Conservation (phyloP, 2,888 invertebrate species). For the Chironomus riparius region DNA sequence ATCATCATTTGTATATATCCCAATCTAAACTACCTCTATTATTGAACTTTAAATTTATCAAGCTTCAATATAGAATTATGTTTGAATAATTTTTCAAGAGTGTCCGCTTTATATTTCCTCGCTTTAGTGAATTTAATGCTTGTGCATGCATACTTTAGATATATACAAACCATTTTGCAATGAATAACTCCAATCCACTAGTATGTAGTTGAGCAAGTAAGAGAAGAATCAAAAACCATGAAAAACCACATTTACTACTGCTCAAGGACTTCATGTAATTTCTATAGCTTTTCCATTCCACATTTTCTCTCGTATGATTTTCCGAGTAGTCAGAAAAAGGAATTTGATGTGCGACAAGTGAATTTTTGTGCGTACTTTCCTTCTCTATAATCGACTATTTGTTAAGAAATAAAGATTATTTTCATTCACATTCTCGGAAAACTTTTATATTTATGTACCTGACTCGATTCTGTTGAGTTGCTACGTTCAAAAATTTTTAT, state of each 20-base stretch:
- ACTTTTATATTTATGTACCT: neutral
- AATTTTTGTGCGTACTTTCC: neutral
- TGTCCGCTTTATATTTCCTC: too few species aligned
- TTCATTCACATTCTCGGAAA: too few species aligned
- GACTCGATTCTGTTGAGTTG: neutral
- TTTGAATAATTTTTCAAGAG: too few species aligned
- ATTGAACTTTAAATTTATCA: too few species aligned
- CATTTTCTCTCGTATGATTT: slow-evolving; percentile 23
- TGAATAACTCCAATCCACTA: slow-evolving; percentile 39
- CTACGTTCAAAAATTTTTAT: too few species aligned
- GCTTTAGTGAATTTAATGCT: too few species aligned
- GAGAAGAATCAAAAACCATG: slow-evolving; percentile 33
- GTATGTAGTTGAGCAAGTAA: slow-evolving; percentile 35
- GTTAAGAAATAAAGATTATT: neutral
- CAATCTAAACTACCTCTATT: neutral
- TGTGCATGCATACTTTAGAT: too few species aligned
- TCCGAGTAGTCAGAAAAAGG: slow-evolving; percentile 26
- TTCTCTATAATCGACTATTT: neutral
- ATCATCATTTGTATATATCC: neutral
- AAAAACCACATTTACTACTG: slow-evolving; percentile 32
- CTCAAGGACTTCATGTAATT: slow-evolving; percentile 37
- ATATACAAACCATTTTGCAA: slow-evolving; percentile 37
- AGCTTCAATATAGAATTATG: too few species aligned
- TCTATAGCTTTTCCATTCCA: slow-evolving; percentile 30
- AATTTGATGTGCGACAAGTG: neutral